Percentiles rank a stretch among this genome's conserved stretches.
These are phyloP conservation scores for Pipra filicauda DNA, from an alignment of 2,113 vertebrate genomes.

Conservation along the genomic window DNA sequence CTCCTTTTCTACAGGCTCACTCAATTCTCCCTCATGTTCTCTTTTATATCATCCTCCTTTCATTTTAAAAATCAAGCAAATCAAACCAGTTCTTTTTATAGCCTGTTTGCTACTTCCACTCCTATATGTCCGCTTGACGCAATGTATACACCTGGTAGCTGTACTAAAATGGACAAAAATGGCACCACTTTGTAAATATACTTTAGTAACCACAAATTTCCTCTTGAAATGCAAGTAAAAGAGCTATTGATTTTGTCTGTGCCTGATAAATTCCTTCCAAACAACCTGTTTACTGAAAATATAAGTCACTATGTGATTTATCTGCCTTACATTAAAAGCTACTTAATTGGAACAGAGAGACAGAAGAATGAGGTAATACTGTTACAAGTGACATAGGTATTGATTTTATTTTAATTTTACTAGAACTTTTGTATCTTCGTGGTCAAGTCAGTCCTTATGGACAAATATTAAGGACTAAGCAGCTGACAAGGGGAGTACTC, in stretches of 20 bases:
- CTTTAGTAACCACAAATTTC: background rate
- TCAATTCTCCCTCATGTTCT: background rate
- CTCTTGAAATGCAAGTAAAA: conserved; percentile 8
- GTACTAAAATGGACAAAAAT: background rate
- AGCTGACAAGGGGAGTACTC: background rate
- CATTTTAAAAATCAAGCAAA: background rate
- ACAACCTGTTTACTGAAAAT: conserved; percentile 11
- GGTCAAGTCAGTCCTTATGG: background rate
- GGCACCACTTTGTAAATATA: background rate
- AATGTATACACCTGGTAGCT: background rate
- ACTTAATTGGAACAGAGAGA: conserved; percentile 7
- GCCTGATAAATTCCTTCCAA: conserved; percentile 16
- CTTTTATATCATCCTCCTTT: background rate
- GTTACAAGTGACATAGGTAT: background rate
- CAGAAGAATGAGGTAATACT: background rate
- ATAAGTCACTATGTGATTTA: conserved; percentile 27
- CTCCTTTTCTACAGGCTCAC: background rate
- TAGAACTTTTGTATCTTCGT: background rate
- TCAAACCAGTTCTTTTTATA: background rate
- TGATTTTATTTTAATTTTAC: conserved; percentile 4
- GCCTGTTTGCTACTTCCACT: background rate
- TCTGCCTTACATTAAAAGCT: background rate
- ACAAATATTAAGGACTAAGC: background rate
- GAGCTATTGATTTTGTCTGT: conserved; percentile 27
- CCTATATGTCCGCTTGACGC: background rate